phyloP scores from a whole-genome alignment of 2,888 invertebrate species.

The Drosophila cognata region DNA sequence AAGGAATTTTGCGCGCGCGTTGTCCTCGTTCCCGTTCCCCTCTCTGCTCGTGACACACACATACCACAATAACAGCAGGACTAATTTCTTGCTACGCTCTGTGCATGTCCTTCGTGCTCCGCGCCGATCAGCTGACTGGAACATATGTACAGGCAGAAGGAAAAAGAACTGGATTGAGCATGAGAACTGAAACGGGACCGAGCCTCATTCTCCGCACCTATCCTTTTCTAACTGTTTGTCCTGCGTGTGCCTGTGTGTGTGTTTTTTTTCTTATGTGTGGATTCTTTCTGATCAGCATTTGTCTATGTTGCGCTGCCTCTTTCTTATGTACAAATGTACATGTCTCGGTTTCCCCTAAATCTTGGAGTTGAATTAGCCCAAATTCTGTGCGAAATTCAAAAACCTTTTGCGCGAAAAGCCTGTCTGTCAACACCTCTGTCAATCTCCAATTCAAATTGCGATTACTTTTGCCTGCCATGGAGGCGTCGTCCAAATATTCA shows the following conservation, averaged over 20 bases:
- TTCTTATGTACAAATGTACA: conserved; percentile 36
- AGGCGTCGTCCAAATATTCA: conserved; percentile 16
- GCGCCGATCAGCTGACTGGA: conserved; percentile 70
- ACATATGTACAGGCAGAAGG: conserved; percentile 57
- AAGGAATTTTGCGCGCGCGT: conserved; percentile 78
- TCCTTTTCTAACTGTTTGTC: conserved; percentile 71
- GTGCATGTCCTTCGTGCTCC: conserved; percentile 69
- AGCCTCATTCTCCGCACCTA: conserved; percentile 66
- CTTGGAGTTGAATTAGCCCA: conserved; percentile 29
- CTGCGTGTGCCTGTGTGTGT: conserved; percentile 15
- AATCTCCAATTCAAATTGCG: conserved; percentile 56
- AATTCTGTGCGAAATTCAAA: conserved; percentile 55
- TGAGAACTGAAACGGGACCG: conserved; percentile 56
- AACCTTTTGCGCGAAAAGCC: conserved; percentile 41
- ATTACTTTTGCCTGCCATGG: conserved; percentile 17
- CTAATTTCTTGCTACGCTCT: conserved; percentile 69
- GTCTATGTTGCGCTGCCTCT: conserved; percentile 34
- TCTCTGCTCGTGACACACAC: conserved; percentile 70
- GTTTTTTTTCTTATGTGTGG: conserved; percentile 19
- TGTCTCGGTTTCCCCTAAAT: conserved; percentile 64
- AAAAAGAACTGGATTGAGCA: conserved; percentile 43
- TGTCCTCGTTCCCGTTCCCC: conserved; percentile 60
- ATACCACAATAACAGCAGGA: conserved; percentile 73
- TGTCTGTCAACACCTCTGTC: conserved; percentile 61
- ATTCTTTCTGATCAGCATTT: conserved; percentile 71